Evolutionary conservation across 2,888 invertebrate species (phyloP).

Genomic region (Globia sparganii): DNA sequence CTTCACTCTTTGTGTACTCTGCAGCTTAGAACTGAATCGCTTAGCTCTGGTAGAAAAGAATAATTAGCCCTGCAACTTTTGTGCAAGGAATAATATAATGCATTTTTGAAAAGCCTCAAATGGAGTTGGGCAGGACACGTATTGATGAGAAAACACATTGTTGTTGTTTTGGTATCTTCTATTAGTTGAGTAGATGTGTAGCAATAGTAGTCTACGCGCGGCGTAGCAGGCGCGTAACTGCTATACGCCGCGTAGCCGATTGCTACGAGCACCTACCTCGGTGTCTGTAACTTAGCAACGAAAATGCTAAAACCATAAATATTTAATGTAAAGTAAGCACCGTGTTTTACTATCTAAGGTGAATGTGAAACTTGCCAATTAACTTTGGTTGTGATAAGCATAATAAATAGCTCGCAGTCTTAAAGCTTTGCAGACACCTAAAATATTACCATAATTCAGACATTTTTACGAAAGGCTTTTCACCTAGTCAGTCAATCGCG

Average conservation of each 20-base stretch:
- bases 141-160: not conserved
- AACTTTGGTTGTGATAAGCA: slow-evolving; percentile 23
- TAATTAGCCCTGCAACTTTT: not conserved
- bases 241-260: slow-evolving; percentile 16
- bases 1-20: slow-evolving; percentile 14
- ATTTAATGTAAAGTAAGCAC: not conserved
- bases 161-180: not conserved
- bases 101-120: not conserved
- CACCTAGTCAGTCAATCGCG: not conserved
- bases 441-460: slow-evolving; percentile 25
- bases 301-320: not conserved
- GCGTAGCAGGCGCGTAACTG: not conserved
- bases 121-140: not conserved
- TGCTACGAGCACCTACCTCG: not conserved
- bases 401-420: slow-evolving; percentile 18
- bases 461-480: slow-evolving; percentile 4
- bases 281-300: not conserved
- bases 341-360: not conserved
- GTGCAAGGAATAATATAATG: not conserved
- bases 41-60: not conserved
- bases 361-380: slow-evolving; percentile 10
- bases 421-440: slow-evolving; percentile 9
- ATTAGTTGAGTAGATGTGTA: not conserved
- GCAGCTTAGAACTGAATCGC: not conserved
- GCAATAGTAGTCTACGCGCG: not conserved